phyloP scores from a whole-genome alignment of 2,797 vertebrate species.

The Neomorphus geoffroyi region DNA sequence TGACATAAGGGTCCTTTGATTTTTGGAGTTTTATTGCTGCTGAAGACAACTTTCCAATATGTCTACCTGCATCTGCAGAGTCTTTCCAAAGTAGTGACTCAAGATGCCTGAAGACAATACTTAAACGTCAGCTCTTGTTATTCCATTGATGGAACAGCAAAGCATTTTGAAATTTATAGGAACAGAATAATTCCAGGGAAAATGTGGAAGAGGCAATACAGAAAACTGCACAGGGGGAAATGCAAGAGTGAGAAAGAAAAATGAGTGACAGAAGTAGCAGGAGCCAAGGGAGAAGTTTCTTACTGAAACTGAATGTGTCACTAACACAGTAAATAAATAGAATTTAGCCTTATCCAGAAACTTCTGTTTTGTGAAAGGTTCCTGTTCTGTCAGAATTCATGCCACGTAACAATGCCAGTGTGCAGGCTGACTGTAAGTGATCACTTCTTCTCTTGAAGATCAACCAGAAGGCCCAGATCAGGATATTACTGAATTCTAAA shows the following conservation, averaged over 20 bases:
- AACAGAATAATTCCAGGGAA: background rate
- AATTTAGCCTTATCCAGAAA: background rate
- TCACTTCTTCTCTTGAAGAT: background rate
- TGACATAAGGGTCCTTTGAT: background rate
- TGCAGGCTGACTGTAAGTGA: background rate
- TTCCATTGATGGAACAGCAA: background rate
- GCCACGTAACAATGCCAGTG: background rate
- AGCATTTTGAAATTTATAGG: background rate
- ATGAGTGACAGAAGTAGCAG: background rate
- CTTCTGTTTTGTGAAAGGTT: background rate
- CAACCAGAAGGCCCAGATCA: background rate
- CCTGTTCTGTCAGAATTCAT: background rate
- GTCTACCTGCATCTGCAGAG: background rate
- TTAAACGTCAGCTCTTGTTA: background rate
- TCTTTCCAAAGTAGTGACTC: conserved; percentile 2
- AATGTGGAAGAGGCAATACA: background rate
- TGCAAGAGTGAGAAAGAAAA: background rate
- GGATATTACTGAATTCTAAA: background rate
- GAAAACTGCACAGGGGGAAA: background rate
- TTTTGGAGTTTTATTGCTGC: background rate
- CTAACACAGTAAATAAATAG: background rate
- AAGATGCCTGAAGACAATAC: background rate
- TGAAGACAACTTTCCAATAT: background rate
- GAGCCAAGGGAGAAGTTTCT: background rate
- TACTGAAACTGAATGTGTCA: background rate